Evolutionary conservation across 2,113 vertebrate genomes (phyloP), one percentile per base, ranked within the genome.

Genomic region (Ptychochromis oligacanthus): DNA sequence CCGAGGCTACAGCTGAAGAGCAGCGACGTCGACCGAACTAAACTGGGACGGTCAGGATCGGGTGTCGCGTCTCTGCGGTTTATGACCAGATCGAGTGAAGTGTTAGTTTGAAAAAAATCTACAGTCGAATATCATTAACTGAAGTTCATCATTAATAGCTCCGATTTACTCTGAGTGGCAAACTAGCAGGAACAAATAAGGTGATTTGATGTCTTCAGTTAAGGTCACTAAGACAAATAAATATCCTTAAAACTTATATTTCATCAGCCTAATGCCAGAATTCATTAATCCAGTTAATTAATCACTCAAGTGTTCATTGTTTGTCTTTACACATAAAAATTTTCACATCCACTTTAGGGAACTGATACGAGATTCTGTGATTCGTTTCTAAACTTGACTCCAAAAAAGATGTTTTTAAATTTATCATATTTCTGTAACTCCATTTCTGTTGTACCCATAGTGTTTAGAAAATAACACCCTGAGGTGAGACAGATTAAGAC

Each of bases 1-100:
- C 91, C 9, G 55, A 81, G 56, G 57, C 87, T 90, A 91, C 93
- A 93, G 92, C 93, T 93, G 92, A 92, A 77, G 90, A 89, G 61
- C 60, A 80, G 90, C 82, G 34, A 82, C 9, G 87, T 88, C 79
- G 46, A 80, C 86, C 34, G 83, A 89, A 92, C 87, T 93, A 92
- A 92, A 84, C 86, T 88, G 91, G 93, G 91, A 89, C 0, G 9
- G 8, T 3, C 15, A 3, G 62, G 86, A 85, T 94, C 81, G 1
- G 9, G 52, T 94, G 89, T 85, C 90, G 1, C 20, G 0, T 34
- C 58, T 6, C 3, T 1, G 5, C 6, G 0, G 18, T 80, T 83
- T 62, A 80, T 10, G 3, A 87, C 5, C 59, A 0, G 81, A 67
- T 84, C 6, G 1, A 40, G 40, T 77, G 28, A 52, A 17, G 59